Evolutionary conservation across 2,797 vertebrate species (phyloP).

Genomic region (Sebastes nivosus): DNA sequence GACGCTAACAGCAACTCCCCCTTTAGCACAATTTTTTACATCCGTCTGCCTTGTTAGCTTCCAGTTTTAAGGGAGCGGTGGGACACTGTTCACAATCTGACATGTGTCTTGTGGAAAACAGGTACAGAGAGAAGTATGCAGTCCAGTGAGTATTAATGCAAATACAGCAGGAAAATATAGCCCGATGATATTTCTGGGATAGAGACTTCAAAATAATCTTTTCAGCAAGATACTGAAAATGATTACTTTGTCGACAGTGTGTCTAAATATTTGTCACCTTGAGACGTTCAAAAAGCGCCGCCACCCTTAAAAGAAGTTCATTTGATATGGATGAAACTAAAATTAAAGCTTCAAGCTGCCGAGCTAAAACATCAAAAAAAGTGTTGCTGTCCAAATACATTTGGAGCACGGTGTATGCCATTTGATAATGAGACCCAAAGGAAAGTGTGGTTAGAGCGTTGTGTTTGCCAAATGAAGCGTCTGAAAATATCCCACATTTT

Average conservation of each 20-base stretch:
- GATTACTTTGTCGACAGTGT: not conserved
- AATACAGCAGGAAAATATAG: not conserved
- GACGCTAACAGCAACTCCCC: constrained; percentile 42
- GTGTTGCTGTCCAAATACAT: constrained; percentile 49
- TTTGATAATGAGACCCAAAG: constrained; percentile 68
- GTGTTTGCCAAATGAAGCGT: constrained; percentile 48
- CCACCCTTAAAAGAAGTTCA: constrained; percentile 10
- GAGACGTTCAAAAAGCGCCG: constrained; percentile 17
- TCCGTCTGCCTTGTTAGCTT: constrained; percentile 39
- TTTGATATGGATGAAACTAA: constrained; percentile 48
- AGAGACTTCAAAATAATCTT: constrained; percentile 21
- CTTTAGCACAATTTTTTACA: constrained; percentile 40
- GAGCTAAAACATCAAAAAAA: constrained; percentile 35
- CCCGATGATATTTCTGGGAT: constrained; percentile 13
- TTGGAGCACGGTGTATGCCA: constrained; percentile 28
- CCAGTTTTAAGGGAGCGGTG: not conserved
- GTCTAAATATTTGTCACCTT: constrained; percentile 29
- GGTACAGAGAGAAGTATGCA: not conserved
- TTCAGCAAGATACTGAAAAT: constrained; percentile 12
- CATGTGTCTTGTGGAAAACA: constrained; percentile 8
- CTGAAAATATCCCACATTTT: constrained; percentile 61
- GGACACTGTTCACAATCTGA: constrained; percentile 15
- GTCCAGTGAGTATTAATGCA: not conserved
- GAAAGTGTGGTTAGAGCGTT: constrained; percentile 48
- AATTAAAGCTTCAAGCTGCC: constrained; percentile 17